Percentiles rank a stretch among this genome's conserved stretches.
phyloP scores from a whole-genome alignment of 1,140 invertebrate genomes.

The Zaprionus nigranus region DNA sequence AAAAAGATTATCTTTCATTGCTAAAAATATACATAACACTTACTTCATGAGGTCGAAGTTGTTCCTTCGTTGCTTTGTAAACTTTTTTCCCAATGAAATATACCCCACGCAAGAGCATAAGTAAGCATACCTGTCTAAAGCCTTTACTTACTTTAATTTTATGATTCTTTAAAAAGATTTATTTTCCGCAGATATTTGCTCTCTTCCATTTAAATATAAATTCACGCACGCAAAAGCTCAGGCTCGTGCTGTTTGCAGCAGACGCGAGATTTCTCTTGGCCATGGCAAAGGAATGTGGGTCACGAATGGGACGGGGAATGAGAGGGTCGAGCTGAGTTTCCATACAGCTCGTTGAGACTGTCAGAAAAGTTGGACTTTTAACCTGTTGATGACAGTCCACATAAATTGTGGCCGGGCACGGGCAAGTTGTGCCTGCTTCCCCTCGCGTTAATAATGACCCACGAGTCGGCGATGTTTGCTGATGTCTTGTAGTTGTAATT shows the following conservation, averaged over 20 bases:
- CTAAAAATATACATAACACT: no score
- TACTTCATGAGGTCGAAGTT: no score
- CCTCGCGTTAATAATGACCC: neutral
- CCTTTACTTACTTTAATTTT: neutral
- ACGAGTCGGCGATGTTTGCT: neutral
- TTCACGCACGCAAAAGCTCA: neutral
- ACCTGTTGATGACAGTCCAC: constrained; percentile 9
- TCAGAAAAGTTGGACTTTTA: constrained; percentile 9
- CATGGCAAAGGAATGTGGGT: neutral
- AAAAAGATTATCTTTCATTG: no score
- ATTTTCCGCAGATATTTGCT: neutral
- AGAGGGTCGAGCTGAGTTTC: neutral
- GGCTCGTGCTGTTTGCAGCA: neutral
- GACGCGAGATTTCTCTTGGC: neutral
- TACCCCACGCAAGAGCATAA: no score
- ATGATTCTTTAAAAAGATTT: neutral
- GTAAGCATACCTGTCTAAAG: neutral
- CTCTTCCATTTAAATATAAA: neutral
- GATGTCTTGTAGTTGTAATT: constrained; percentile 8
- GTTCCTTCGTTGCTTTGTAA: no score
- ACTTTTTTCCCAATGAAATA: no score
- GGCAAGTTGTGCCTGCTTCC: constrained; percentile 1
- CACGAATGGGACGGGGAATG: neutral
- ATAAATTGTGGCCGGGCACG: constrained; percentile 6
- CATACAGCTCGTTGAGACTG: neutral